These are phyloP conservation scores for Atrina japonica DNA, from an alignment of 2,888 invertebrate genomes.

Conservation along the genomic window DNA sequence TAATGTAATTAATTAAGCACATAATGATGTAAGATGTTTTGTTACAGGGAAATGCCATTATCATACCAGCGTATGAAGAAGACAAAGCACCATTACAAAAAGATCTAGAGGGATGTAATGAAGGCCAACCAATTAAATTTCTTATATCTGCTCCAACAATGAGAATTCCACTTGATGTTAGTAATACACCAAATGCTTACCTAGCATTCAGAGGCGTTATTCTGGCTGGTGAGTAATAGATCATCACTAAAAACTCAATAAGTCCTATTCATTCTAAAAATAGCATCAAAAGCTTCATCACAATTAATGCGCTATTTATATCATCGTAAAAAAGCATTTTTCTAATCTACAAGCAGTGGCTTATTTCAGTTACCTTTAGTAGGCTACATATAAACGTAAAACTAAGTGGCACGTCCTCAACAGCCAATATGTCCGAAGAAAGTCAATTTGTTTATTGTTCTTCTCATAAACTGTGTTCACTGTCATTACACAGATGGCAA, in stretches of 20 bases:
- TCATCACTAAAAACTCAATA: too few relatives aligned
- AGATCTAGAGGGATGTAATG: slow-evolving; percentile 59
- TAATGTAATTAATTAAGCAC: too few relatives aligned
- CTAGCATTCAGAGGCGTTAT: slow-evolving; percentile 73
- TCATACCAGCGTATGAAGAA: slow-evolving; percentile 65
- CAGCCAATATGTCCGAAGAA: too few relatives aligned
- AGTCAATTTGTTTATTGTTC: too few relatives aligned
- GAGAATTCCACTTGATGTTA: slow-evolving; percentile 69
- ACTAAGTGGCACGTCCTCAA: too few relatives aligned
- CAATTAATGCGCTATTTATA: not conserved
- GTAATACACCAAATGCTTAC: slow-evolving; percentile 68
- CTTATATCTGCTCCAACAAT: slow-evolving; percentile 75
- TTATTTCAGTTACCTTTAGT: too few relatives aligned
- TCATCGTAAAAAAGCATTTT: not conserved
- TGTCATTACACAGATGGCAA: too few relatives aligned
- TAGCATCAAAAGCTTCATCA: not conserved
- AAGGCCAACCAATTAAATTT: slow-evolving; percentile 70
- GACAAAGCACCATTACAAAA: slow-evolving; percentile 35
- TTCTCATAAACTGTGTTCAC: too few relatives aligned
- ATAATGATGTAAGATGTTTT: too few relatives aligned
- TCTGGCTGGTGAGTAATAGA: slow-evolving; percentile 62
- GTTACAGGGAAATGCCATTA: slow-evolving; percentile 68
- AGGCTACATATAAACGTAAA: not conserved
- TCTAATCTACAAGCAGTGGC: too few relatives aligned
- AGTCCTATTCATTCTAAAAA: not conserved